Percentiles rank a stretch among this genome's conserved stretches.
Conservation (phyloP, 2,113 vertebrate species). For the Ageneiosus marmoratus region DNA sequence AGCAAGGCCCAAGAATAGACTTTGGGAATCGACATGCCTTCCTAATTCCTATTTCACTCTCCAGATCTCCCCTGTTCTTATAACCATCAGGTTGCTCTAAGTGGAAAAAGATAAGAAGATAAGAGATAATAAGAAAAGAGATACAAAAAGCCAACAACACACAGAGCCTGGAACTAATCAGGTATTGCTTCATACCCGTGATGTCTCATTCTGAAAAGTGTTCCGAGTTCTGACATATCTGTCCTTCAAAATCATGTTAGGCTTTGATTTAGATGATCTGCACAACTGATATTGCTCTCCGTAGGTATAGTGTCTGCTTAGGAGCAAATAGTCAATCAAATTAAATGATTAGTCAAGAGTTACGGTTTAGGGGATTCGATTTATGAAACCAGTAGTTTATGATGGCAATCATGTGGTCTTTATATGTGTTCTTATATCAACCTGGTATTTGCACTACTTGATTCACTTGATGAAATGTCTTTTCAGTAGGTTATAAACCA, state of each 20-base stretch:
- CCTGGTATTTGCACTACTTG: not conserved
- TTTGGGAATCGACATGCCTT: constrained; percentile 85
- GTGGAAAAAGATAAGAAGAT: not conserved
- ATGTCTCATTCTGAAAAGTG: not conserved
- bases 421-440: not conserved
- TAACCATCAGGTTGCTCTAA: constrained; percentile 69
- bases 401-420: not conserved
- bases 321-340: not conserved
- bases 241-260: not conserved
- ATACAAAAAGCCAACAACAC: not conserved
- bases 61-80: constrained; percentile 79
- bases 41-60: constrained; percentile 71
- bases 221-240: not conserved
- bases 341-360: not conserved
- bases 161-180: not conserved
- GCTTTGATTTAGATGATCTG: not conserved
- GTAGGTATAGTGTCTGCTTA: not conserved
- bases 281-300: not conserved
- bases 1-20: constrained; percentile 82
- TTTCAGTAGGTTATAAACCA: not conserved
- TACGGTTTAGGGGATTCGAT: not conserved
- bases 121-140: no score
- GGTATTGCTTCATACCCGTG: not conserved
- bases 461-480: not conserved
- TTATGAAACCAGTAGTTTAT: not conserved